Base-by-base conservation (phyloP, 2,113 vertebrate species). In the Miniopterus natalensis region DNA sequence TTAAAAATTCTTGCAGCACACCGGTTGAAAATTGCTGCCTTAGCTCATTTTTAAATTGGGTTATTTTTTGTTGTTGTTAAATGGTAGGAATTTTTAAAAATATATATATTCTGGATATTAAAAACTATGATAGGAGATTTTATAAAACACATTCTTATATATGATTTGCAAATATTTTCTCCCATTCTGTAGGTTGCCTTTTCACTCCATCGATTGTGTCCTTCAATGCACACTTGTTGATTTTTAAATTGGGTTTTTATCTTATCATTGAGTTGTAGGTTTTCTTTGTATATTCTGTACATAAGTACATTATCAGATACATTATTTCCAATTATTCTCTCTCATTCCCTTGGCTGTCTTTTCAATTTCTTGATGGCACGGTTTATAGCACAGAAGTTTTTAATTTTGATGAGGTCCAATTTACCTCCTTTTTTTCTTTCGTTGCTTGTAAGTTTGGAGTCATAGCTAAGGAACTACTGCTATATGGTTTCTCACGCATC, bases 401-500 rank as follows among this genome's bases (percentile, higher is more conserved):
- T 21, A 65, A 40, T 61, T 90, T 51, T 59, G 70, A 65, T 90
- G 74, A 59, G 53, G 49, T 77, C 25, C 31, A 75, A 25, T 55
- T 71, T 74, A 61, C 45, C 11, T 70, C 9, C 55, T 47, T 71
- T 70, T 94, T 92, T 71, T 36, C 27, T 85, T 92, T 85, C 61
- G 63, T 31, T 68, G 4, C 47, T 74, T 89, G 4, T 31, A 25
- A 8, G 3, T 63, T 61, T 83, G 10, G 51, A 75, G 84, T 83
- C 36, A 27, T 31, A 73, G 40, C 55, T 84, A 49, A 75, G 77
- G 95, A 71, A 83, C 15, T 21, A 79, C 1, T 75, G 45, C 71
- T 36, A 36, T 36, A 36, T 36, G 36, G 36, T 36, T 36, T 36
- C 36, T 36, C 36, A 36, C 36, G 36, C 36, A 36, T 36, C 36